These are phyloP conservation scores for Motacilla alba DNA, from an alignment of 2,113 vertebrate species.

Conservation along the genomic window DNA sequence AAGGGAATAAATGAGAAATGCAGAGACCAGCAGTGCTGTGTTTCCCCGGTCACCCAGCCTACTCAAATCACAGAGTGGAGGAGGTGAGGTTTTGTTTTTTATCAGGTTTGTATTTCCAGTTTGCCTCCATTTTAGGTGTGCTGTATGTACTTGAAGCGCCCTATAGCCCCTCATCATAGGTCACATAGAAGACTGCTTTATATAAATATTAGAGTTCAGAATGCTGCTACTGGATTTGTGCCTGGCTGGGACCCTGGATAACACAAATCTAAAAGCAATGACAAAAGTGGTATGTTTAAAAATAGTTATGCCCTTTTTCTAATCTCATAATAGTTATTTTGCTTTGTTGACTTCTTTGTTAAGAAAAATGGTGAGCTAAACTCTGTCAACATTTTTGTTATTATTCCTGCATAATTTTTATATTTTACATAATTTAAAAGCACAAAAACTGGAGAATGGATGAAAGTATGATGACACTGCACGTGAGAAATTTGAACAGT, in stretches of 20 bases:
- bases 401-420: not conserved
- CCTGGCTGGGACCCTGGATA: not conserved
- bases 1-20: not conserved
- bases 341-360: not conserved
- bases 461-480: not conserved
- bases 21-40: not conserved
- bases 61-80: not conserved
- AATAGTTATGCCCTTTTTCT: not conserved
- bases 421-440: not conserved
- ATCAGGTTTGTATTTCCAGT: not conserved
- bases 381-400: not conserved
- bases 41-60: not conserved
- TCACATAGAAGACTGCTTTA: not conserved
- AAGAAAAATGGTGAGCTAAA: not conserved
- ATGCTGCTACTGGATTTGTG: not conserved
- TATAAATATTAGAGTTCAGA: not conserved
- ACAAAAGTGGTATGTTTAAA: not conserved
- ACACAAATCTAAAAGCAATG: not conserved
- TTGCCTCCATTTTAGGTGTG: not conserved
- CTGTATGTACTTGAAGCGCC: not conserved
- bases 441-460: not conserved
- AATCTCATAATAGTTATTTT: not conserved
- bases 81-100: not conserved
- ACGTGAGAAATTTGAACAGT: not conserved
- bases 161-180: accelerated